Evolutionary conservation across 2,888 invertebrate genomes (phyloP), one percentile per base, ranked within the genome.

Genomic region (Caenorhabditis afra): DNA sequence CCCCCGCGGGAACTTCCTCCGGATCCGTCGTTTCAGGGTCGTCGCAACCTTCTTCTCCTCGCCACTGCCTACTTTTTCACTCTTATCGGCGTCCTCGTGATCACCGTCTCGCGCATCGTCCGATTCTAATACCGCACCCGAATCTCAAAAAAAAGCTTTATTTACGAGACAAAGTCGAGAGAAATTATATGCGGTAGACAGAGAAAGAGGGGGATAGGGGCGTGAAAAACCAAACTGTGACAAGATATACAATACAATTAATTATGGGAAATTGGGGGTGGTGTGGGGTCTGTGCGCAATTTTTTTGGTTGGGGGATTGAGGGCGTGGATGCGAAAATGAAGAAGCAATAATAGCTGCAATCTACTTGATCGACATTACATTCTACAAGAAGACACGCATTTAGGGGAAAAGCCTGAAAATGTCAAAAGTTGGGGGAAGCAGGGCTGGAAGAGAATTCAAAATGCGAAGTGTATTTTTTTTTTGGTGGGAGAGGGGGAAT

Each of bases 31-130:
- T 61, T 82, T 23, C 67, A 82, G 82, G 82, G 78, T 1, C 55
- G 53, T n/a, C 74, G 71, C 12, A 82, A 82, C 53, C 62, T 84
- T 20, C 67, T 66, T 22, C 61, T 84, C n/a, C 81, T 84, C 65
- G 49, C 53, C n/a, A 50, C 59, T 14, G 84, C 84, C 14, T 82
- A 81, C 61, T 16, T 53, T 16, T 68, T 81, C 22, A 84, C 84
- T 3, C 70, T 84, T 4, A 50, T 70, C 29, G 84, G 84, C 35
- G 82, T 82, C 20, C 53, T 77, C 14, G 53, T 79, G n/a, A 80
- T 84, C 23, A 75, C 82, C 23, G 65, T 49, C 0, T 71, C 71
- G 37, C 53, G 62, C 29, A 37, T 62, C 7, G 37, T 70, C 12
- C 10, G 61, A 35, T 45, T 70, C 16, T 59, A 29, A 62, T 35